Evolutionary conservation across 2,888 invertebrate genomes (phyloP).

Genomic region (Strigamia maritima): DNA sequence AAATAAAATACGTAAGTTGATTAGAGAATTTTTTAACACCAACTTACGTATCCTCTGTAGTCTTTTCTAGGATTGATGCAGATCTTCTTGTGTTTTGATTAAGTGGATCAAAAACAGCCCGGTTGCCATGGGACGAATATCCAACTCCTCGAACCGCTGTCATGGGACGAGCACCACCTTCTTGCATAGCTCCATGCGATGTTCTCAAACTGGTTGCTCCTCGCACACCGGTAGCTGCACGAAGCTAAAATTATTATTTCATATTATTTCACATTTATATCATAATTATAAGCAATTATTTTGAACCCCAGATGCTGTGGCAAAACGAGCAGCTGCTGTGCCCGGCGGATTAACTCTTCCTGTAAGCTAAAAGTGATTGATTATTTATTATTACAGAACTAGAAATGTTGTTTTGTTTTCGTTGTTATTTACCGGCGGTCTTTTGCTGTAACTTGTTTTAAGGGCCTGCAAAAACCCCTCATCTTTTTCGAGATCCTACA

Average conservation of each 20-base stretch:
- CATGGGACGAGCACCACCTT: conserved; percentile 69
- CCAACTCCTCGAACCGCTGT: conserved; percentile 96
- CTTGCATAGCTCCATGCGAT: conserved; percentile 43
- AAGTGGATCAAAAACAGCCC: conserved; percentile 67
- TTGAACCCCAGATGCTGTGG: conserved; percentile 33
- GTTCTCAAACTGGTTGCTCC: conserved; percentile 39
- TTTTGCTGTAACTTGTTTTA: conserved; percentile 68
- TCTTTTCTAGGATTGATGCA: conserved; percentile 65
- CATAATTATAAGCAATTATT: neutral
- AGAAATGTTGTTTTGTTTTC: neutral
- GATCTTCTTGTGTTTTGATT: conserved; percentile 62
- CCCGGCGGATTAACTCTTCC: conserved; percentile 25
- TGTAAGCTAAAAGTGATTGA: neutral
- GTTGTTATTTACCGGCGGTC: conserved; percentile 59
- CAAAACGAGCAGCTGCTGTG: conserved; percentile 27
- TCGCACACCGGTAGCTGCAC: neutral
- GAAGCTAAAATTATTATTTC: neutral
- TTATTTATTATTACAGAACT: neutral
- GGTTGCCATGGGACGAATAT: conserved; percentile 70
- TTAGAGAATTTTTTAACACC: neutral
- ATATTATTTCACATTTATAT: neutral
- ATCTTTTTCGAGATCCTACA: conserved; percentile 66
- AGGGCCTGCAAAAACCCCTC: conserved; percentile 72
- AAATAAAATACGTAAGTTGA: neutral
- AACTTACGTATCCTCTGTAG: conserved; percentile 71